phyloP scores from a whole-genome alignment of 1,140 invertebrate species.

The Ericerus pela region DNA sequence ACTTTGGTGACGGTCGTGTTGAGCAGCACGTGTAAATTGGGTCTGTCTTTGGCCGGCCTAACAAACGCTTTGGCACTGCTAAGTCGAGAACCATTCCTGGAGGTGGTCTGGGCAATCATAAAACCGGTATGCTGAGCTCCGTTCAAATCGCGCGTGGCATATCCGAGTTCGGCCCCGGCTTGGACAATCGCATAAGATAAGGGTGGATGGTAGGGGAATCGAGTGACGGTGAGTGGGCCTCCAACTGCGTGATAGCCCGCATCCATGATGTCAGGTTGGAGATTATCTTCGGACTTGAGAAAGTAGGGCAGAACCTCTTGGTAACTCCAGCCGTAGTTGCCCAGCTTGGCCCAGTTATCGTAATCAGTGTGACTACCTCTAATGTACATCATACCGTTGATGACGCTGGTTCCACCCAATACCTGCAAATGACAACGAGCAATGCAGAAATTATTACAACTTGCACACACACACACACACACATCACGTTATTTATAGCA shows the following conservation, averaged over 20 bases:
- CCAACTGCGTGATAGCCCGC: constrained; percentile 59
- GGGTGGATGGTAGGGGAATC: constrained; percentile 73
- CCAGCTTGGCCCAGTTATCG: constrained; percentile 72
- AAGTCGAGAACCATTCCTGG: constrained; percentile 69
- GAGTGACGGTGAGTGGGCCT: constrained; percentile 59
- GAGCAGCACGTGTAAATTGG: constrained; percentile 61
- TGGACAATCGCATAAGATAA: constrained; percentile 68
- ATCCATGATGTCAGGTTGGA: constrained; percentile 51
- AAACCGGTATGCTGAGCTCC: constrained; percentile 64
- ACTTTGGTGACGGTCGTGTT: constrained; percentile 57
- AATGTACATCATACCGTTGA: constrained; percentile 97
- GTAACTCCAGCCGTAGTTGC: constrained; percentile 80
- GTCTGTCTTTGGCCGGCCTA: constrained; percentile 45
- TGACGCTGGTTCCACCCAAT: constrained; percentile 77
- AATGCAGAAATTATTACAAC: too few species aligned
- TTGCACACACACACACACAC: too few species aligned
- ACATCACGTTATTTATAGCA: too few species aligned
- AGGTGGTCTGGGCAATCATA: constrained; percentile 71
- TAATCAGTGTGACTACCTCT: constrained; percentile 80
- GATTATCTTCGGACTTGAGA: constrained; percentile 70
- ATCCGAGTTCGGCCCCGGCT: constrained; percentile 32
- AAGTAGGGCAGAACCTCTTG: constrained; percentile 77
- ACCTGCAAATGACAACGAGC: constrained; percentile 36
- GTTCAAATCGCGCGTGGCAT: constrained; percentile 66
- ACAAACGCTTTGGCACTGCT: constrained; percentile 56